Evolutionary conservation across 2,888 invertebrate genomes (phyloP), one percentile per base, ranked within the genome.

Genomic region (Lepidocyrtoides sp.): DNA sequence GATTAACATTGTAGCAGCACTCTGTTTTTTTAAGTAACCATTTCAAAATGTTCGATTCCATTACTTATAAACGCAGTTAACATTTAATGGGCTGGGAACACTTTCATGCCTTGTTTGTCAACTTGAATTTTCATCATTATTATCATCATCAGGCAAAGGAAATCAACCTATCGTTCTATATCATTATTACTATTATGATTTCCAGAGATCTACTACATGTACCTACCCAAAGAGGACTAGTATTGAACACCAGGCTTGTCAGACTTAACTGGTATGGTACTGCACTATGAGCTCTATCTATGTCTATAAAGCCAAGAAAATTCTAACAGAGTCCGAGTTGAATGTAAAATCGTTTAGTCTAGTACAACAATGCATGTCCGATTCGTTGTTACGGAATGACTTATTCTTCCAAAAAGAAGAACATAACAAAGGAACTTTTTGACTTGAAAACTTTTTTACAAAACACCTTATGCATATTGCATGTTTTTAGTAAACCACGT

Each of bases 21-120:
- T 7, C 36, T 36, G 36, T 36, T 26, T 72, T 23, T 20, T 44
- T 41, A 41, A 41, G 10, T 44, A 41, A 23, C 69, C 69, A n/a
- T 69, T 69, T 69, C 36, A 36, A 69, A 36, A 17, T 41, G 8
- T 41, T 20, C 66, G 17, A 69, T 41, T 69, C 17, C 1, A 20
- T 0, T n/a, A 41, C 41, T 17, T 17, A 32, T 17, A 75, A 23
- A 66, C 32, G 14, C 26, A 14, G 14, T 57, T n/a, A n/a, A n/a
- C n/a, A n/a, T n/a, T 23, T 44, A 48, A 75, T 75, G 75, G 75
- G 75, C 48, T 75, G 75, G 57, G 82, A 57, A 63, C 82, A 44
- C 48, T 66, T 86, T 86, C 77, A 86, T 86, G 77, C 86, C 86
- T 86, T 86, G 86, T 86, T 85, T 86, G 86, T 77, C 77, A 86